Conservation (phyloP, 2,797 vertebrate species). For the Phataginus tricuspis region DNA sequence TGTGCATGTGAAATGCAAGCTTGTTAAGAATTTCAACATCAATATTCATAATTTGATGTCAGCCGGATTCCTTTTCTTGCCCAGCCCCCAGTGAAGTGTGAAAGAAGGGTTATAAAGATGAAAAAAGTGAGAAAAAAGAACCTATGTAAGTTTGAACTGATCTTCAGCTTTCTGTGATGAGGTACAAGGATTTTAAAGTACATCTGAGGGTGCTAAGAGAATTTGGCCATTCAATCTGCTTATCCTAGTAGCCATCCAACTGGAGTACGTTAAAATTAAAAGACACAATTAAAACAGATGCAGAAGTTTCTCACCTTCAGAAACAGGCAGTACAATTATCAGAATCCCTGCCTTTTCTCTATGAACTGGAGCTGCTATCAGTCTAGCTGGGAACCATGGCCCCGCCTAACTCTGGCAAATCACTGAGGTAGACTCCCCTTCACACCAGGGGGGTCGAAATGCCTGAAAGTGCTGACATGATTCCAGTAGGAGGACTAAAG, state of each 20-base stretch:
- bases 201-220: background rate
- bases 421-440: background rate
- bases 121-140: background rate
- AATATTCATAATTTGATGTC: slow-evolving; percentile 30
- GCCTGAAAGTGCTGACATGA: background rate
- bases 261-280: background rate
- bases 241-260: background rate
- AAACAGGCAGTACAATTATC: background rate
- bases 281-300: background rate
- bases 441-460: background rate
- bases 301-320: background rate
- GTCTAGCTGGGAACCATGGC: background rate
- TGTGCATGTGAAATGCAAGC: slow-evolving; percentile 17
- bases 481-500: background rate
- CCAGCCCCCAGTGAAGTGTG: background rate
- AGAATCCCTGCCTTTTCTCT: background rate
- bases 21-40: slow-evolving; percentile 55
- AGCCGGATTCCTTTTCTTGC: slow-evolving; percentile 17
- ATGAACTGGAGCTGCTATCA: background rate
- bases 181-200: background rate
- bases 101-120: background rate
- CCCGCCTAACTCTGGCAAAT: background rate
- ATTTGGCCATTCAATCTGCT: background rate
- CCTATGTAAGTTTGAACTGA: background rate
- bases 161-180: background rate